Evolutionary conservation across 2,113 vertebrate genomes (phyloP).

Genomic region (Octodon degus): DNA sequence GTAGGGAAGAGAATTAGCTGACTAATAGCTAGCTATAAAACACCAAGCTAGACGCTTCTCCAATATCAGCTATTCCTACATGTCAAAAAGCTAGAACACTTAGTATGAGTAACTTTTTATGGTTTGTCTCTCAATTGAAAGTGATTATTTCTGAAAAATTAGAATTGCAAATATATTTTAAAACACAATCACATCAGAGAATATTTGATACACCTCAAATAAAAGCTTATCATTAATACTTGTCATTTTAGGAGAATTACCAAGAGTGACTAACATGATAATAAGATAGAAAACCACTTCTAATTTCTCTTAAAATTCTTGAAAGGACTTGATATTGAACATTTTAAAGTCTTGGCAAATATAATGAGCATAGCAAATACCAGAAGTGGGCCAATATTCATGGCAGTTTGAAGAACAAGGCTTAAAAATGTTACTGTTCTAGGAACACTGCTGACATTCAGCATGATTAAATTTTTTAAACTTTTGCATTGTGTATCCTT

Average conservation of each 20-base stretch:
- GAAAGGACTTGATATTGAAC: neutral
- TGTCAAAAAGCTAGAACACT: constrained; percentile 69
- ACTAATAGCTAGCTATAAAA: constrained; percentile 78
- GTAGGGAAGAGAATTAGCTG: constrained; percentile 74
- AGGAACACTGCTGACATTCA: neutral
- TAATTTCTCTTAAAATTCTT: constrained; percentile 52
- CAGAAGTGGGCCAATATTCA: constrained; percentile 1
- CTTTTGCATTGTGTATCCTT: neutral
- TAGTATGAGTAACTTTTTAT: constrained; percentile 53
- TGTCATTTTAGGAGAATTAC: constrained; percentile 69
- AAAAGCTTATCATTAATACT: constrained; percentile 66
- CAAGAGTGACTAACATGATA: constrained; percentile 58
- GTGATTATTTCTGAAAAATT: constrained; percentile 71
- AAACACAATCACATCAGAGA: constrained; percentile 70
- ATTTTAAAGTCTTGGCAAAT: constrained; percentile 53
- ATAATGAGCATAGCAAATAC: constrained; percentile 8
- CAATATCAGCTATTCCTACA: constrained; percentile 66
- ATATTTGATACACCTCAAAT: constrained; percentile 67
- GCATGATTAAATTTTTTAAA: constrained; percentile 10
- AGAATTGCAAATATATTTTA: constrained; percentile 78
- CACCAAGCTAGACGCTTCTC: constrained; percentile 67
- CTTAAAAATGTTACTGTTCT: neutral
- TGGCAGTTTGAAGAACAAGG: neutral
- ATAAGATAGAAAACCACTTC: constrained; percentile 54
- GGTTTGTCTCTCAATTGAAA: constrained; percentile 70